These are phyloP conservation scores for Physocephala rufipes DNA, from an alignment of 2,888 invertebrate species.

Conservation along the genomic window DNA sequence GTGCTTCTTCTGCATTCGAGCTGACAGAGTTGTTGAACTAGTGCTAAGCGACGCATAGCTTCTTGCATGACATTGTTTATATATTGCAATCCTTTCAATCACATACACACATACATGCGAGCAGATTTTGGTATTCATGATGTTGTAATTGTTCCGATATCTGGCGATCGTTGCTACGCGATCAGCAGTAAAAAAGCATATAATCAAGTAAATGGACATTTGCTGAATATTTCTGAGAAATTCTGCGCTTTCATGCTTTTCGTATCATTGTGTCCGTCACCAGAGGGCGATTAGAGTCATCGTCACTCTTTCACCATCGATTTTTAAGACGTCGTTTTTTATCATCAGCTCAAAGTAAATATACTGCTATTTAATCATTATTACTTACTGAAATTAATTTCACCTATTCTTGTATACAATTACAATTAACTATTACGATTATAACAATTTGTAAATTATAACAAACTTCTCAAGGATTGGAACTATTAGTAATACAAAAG, in stretches of 20 bases:
- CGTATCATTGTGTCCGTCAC: slow-evolving; percentile 3
- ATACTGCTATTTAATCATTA: no score
- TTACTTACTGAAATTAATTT: no score
- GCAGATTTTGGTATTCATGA: no score
- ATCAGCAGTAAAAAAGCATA: slow-evolving; percentile 1
- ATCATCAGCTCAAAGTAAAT: no score
- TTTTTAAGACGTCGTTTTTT: no score
- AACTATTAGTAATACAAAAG: no score
- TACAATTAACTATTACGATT: no score
- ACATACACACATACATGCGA: not conserved
- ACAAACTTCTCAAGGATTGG: no score
- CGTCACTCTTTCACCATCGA: not conserved
- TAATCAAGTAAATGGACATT: not conserved
- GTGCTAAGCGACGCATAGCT: not conserved
- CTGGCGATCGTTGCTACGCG: slow-evolving; percentile 1
- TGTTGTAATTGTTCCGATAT: no score
- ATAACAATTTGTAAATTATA: no score
- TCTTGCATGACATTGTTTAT: not conserved
- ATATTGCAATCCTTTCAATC: not conserved
- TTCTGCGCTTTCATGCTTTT: not conserved
- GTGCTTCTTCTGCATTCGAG: slow-evolving; percentile 3
- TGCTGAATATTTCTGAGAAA: slow-evolving; percentile 25
- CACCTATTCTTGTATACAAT: no score
- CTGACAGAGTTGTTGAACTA: not conserved
- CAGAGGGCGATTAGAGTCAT: slow-evolving; percentile 14